Percentiles rank a stretch among this genome's conserved stretches.
phyloP scores from a whole-genome alignment of 2,888 invertebrate species.

The Leptothorax acervorum region DNA sequence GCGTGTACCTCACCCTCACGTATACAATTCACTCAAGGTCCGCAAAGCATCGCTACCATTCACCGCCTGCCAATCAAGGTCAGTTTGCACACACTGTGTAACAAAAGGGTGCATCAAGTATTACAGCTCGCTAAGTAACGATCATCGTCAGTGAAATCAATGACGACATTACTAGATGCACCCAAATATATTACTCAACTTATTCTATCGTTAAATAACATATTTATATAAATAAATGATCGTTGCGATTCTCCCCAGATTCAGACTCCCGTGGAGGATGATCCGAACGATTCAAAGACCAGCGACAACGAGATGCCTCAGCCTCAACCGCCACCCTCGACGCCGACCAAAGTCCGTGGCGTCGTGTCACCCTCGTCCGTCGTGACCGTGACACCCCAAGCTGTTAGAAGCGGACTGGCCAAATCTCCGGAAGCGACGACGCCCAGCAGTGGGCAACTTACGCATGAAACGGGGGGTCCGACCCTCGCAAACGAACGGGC shows the following conservation, averaged over 20 bases:
- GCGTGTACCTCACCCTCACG: conserved; percentile 74
- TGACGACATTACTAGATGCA: conserved; percentile 13
- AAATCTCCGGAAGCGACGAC: conserved; percentile 72
- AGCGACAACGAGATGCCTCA: conserved; percentile 72
- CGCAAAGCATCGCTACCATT: conserved; percentile 76
- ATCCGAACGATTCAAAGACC: conserved; percentile 41
- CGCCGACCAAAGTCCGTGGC: conserved; percentile 77
- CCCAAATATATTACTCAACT: neutral
- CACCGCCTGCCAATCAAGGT: conserved; percentile 78
- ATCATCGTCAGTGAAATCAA: too few relatives aligned
- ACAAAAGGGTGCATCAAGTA: conserved; percentile 43
- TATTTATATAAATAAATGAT: neutral
- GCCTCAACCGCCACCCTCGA: conserved; percentile 81
- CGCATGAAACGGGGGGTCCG: conserved; percentile 3
- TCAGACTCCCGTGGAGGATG: conserved; percentile 34
- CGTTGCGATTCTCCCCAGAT: conserved; percentile 54
- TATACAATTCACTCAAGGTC: conserved; percentile 67
- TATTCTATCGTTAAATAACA: neutral
- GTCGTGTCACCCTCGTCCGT: conserved; percentile 73
- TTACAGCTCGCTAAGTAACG: neutral
- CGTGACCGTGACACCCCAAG: conserved; percentile 80
- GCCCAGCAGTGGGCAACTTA: conserved; percentile 33
- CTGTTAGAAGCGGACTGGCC: conserved; percentile 77
- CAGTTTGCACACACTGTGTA: conserved; percentile 76
- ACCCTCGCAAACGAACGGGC: conserved; percentile 16